A percentile compares a stretch with the other conserved stretches of the same genome.
Conservation (phyloP, 2,113 vertebrate species). For the Eidolon helvum region DNA sequence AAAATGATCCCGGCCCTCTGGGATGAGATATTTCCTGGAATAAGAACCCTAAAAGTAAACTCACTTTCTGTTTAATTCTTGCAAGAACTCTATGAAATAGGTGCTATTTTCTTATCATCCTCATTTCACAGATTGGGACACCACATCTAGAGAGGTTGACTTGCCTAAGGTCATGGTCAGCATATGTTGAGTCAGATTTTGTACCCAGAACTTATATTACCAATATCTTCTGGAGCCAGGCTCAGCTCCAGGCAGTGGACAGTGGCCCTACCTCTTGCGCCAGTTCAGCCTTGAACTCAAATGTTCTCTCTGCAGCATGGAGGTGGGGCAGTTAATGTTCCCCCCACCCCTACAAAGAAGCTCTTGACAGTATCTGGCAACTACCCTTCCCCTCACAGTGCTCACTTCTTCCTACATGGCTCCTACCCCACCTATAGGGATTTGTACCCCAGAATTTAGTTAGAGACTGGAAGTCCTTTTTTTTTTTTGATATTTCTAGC, state of each 20-base stretch:
- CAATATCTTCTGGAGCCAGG: background rate
- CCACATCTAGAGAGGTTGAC: background rate
- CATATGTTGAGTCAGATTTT: background rate
- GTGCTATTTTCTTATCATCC: background rate
- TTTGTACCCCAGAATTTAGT: background rate
- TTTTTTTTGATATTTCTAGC: constrained; percentile 16
- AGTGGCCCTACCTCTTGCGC: background rate
- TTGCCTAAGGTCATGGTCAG: background rate
- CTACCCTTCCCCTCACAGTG: background rate
- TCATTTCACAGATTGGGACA: background rate
- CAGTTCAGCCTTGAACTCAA: background rate
- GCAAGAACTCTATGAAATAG: background rate
- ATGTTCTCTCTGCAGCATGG: background rate
- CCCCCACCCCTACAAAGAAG: background rate
- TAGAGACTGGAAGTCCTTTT: background rate
- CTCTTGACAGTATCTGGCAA: accelerated
- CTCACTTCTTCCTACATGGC: accelerated
- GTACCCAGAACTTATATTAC: background rate
- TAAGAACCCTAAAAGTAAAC: background rate
- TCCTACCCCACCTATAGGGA: background rate
- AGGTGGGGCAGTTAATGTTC: background rate
- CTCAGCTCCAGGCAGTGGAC: accelerated
- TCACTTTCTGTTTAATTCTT: background rate
- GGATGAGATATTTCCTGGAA: background rate
- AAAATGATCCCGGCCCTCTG: background rate